Evolutionary conservation across 2,888 invertebrate genomes (phyloP).

Genomic region (Drosophila macrospina): DNA sequence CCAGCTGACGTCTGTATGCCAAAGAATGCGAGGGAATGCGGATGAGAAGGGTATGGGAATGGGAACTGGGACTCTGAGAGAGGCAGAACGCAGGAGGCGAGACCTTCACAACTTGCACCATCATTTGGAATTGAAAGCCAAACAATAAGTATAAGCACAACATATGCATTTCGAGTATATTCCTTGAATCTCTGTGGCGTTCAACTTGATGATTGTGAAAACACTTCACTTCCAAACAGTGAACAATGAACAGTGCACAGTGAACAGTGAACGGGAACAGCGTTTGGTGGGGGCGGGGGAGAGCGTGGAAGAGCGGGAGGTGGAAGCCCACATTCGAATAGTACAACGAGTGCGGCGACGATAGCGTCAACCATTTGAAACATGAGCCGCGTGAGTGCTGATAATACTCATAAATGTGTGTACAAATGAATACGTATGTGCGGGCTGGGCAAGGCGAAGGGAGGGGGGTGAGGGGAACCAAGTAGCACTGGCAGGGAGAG

Average conservation of each 20-base stretch:
- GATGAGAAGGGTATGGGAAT: not conserved
- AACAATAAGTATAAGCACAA: conserved; percentile 41
- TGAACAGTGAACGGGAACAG: too few relatives aligned
- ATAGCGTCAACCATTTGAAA: conserved; percentile 63
- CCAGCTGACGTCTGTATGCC: conserved; percentile 60
- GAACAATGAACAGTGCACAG: not conserved
- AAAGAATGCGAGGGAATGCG: not conserved
- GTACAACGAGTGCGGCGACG: conserved; percentile 6
- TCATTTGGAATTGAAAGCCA: conserved; percentile 40
- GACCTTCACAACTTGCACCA: conserved; percentile 57
- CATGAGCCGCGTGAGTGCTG: conserved; percentile 77
- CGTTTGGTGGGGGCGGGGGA: too few relatives aligned
- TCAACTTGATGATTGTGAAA: conserved; percentile 53
- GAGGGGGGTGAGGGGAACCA: not conserved
- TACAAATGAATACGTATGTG: conserved; percentile 11
- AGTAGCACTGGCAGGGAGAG: too few relatives aligned
- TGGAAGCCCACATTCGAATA: conserved; percentile 44
- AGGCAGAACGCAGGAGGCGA: not conserved
- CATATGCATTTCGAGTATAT: conserved; percentile 46
- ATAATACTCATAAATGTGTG: conserved; percentile 46
- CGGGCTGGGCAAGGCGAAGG: conserved; percentile 23
- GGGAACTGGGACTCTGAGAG: not conserved
- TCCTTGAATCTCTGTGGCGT: too few relatives aligned
- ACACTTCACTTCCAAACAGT: conserved; percentile 44
- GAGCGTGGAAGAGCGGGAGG: too few relatives aligned